Percentiles rank a stretch among this genome's conserved stretches.
Conservation (phyloP, 1,140 invertebrate genomes). For the Anagrus nilaparvatae region DNA sequence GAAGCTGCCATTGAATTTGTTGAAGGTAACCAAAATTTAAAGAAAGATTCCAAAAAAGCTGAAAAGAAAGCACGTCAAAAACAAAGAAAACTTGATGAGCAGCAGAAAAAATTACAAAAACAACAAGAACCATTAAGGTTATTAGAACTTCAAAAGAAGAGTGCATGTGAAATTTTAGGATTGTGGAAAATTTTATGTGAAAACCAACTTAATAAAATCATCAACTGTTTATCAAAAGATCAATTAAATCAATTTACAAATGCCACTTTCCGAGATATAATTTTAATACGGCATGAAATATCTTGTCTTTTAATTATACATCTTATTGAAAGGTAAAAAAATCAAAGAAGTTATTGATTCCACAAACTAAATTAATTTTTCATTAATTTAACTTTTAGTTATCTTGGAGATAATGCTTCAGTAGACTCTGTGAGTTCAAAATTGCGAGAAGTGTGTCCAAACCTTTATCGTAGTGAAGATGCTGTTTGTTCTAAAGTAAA, state of each 20-base stretch:
- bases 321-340: constrained; percentile 54
- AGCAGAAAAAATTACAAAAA: too few species aligned
- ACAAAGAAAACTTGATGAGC: too few species aligned
- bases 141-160: too few species aligned
- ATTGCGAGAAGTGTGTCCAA: constrained; percentile 86
- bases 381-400: constrained; percentile 42
- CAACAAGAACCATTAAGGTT: too few species aligned
- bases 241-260: constrained; percentile 50
- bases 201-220: constrained; percentile 82
- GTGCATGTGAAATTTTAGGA: constrained; percentile 79
- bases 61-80: constrained; percentile 56
- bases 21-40: constrained; percentile 47
- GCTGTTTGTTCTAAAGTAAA: constrained; percentile 82
- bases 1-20: constrained; percentile 56
- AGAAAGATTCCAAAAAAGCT: constrained; percentile 49
- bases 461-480: constrained; percentile 90
- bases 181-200: constrained; percentile 88
- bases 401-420: constrained; percentile 88
- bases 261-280: constrained; percentile 68
- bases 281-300: constrained; percentile 75
- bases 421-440: constrained; percentile 82
- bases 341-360: constrained; percentile 3
- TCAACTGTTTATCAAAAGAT: constrained; percentile 50
- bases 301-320: constrained; percentile 63
- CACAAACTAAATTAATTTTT: not conserved